Percentiles rank a stretch among this genome's conserved stretches.
Conservation (phyloP, 2,888 invertebrate genomes). For the Cerastoderma edule region DNA sequence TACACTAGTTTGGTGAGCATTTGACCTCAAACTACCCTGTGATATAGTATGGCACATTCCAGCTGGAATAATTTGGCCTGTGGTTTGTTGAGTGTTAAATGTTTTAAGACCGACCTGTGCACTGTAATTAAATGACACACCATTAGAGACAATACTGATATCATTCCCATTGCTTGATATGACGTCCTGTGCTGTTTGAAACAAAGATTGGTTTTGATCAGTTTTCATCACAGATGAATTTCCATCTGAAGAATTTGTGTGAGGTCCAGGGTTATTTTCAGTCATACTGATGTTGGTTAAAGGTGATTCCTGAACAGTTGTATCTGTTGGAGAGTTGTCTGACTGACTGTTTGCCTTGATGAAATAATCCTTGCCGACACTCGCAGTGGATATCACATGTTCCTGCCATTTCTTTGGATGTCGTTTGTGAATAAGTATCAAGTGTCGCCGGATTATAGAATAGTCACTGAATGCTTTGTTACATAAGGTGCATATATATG, state of each 20-base stretch:
- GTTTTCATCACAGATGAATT: not conserved
- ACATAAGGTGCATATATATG: slow-evolving; percentile 83
- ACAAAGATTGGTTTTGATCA: not conserved
- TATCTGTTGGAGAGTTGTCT: no score
- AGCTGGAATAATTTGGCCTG: no score
- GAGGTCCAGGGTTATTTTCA: no score
- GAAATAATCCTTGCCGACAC: slow-evolving; percentile 20
- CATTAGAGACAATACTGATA: not conserved
- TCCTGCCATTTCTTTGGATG: slow-evolving; percentile 70
- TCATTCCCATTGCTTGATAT: not conserved
- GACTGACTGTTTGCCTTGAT: not conserved
- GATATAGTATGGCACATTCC: no score
- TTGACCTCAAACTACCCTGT: no score
- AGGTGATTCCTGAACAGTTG: no score
- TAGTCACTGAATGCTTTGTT: slow-evolving; percentile 79
- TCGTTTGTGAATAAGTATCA: slow-evolving; percentile 76
- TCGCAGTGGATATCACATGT: slow-evolving; percentile 41
- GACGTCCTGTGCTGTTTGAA: not conserved
- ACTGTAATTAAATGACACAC: not conserved
- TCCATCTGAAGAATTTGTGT: no score
- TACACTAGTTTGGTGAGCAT: no score
- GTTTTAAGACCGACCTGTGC: not conserved
- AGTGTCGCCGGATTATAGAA: slow-evolving; percentile 75
- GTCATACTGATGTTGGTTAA: no score
- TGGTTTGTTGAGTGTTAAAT: no score